These are phyloP conservation scores for Drosophila ficusphila DNA, from an alignment of 1,140 invertebrate species.

Conservation along the genomic window DNA sequence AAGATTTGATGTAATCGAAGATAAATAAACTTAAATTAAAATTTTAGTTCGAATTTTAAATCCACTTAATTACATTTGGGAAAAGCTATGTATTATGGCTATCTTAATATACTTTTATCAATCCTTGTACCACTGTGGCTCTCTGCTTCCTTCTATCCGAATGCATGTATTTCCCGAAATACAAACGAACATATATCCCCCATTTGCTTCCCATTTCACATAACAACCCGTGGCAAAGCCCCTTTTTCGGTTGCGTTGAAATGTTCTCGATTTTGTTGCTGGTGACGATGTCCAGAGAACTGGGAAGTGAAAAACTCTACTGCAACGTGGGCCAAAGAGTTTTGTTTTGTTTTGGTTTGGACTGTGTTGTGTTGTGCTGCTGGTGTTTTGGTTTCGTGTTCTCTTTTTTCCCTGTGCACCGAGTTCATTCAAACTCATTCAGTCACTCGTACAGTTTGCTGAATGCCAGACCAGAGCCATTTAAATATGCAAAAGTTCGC, in stretches of 20 bases:
- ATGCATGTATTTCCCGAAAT: constrained; percentile 11
- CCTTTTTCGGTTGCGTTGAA: constrained; percentile 53
- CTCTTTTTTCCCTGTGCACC: constrained; percentile 42
- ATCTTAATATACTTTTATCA: background rate
- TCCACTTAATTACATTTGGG: background rate
- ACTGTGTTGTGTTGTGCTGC: constrained; percentile 3
- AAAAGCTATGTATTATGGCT: no score
- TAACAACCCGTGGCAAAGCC: constrained; percentile 8
- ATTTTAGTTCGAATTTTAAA: no score
- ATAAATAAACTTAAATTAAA: no score
- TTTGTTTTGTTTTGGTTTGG: constrained; percentile 9
- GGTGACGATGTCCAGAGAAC: constrained; percentile 43
- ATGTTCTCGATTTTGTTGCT: constrained; percentile 54
- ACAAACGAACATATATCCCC: background rate
- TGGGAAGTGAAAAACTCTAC: constrained; percentile 21
- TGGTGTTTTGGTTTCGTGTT: constrained; percentile 11
- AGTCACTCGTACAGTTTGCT: constrained; percentile 68
- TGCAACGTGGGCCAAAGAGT: constrained; percentile 28
- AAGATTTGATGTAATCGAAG: no score
- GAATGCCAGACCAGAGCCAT: constrained; percentile 43
- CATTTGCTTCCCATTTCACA: constrained; percentile 13
- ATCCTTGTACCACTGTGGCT: background rate
- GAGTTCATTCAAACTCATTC: constrained; percentile 83
- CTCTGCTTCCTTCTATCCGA: constrained; percentile 10
- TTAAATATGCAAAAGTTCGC: constrained; percentile 80